phyloP scores from a whole-genome alignment of 2,888 invertebrate genomes.

The Leucophenga maculata region DNA sequence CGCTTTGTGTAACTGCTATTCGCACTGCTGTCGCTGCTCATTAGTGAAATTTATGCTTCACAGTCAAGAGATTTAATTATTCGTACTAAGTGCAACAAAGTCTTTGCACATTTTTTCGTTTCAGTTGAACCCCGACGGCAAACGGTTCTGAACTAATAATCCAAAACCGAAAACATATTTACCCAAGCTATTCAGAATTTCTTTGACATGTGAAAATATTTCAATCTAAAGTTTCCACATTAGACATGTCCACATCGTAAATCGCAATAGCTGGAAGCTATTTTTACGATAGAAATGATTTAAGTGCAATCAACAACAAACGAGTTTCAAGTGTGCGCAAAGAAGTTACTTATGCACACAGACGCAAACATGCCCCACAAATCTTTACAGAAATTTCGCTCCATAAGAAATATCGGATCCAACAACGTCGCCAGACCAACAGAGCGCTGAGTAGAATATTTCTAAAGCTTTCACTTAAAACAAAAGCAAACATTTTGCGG shows the following conservation, averaged over 20 bases:
- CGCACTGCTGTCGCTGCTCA: too few species aligned
- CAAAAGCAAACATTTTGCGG: slow-evolving; percentile 24
- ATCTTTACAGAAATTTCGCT: neutral
- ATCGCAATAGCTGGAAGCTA: slow-evolving; percentile 54
- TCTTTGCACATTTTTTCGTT: too few species aligned
- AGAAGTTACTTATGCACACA: slow-evolving; percentile 28
- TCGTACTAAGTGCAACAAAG: too few species aligned
- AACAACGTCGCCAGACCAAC: neutral
- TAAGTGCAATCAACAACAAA: slow-evolving; percentile 2
- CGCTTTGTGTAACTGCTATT: too few species aligned
- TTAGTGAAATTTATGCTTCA: too few species aligned
- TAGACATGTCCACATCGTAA: slow-evolving; percentile 57
- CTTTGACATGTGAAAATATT: slow-evolving; percentile 56
- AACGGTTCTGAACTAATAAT: too few species aligned
- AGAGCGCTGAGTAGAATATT: slow-evolving; percentile 1
- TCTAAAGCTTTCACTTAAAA: slow-evolving; percentile 17
- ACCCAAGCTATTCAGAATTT: neutral
- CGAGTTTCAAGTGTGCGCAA: neutral
- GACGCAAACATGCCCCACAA: neutral
- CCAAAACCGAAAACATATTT: neutral
- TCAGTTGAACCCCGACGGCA: too few species aligned
- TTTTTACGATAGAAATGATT: slow-evolving; percentile 13
- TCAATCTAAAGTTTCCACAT: slow-evolving; percentile 68
- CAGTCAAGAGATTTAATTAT: too few species aligned
- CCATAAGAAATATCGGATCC: too few species aligned